Conservation (phyloP, 2,113 vertebrate genomes). For the Dissostichus mawsoni region DNA sequence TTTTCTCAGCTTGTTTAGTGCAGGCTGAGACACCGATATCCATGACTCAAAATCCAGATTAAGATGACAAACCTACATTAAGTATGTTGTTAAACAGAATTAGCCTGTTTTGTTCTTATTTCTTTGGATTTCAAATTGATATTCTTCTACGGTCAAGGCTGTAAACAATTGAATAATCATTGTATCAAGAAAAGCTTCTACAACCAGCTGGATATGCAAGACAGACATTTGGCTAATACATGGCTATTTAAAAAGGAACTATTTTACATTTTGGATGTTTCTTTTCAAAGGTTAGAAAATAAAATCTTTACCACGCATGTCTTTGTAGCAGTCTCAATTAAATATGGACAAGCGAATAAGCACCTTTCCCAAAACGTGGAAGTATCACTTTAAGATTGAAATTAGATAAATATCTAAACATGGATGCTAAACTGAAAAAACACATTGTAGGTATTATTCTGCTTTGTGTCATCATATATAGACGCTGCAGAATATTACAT, state of each 20-base stretch:
- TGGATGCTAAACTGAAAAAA: too few relatives aligned
- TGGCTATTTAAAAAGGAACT: not conserved
- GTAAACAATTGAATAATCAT: not conserved
- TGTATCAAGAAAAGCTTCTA: not conserved
- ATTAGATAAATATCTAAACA: too few relatives aligned
- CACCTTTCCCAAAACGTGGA: not conserved
- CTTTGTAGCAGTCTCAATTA: not conserved
- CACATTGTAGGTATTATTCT: too few relatives aligned
- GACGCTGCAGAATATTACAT: not conserved
- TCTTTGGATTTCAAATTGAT: not conserved
- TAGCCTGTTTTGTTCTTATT: not conserved
- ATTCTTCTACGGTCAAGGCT: not conserved
- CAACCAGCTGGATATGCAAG: not conserved
- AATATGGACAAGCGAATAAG: too few relatives aligned
- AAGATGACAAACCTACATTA: slow-evolving; percentile 13
- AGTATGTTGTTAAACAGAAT: not conserved
- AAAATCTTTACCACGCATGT: not conserved
- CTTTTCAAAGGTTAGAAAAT: not conserved
- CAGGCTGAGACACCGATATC: slow-evolving; percentile 10
- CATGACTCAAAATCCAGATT: slow-evolving; percentile 19
- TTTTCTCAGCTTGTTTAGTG: too few relatives aligned
- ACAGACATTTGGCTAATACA: not conserved
- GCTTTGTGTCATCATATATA: not conserved
- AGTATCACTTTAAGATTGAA: not conserved
- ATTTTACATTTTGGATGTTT: not conserved